Base-by-base conservation (phyloP, 2,797 vertebrate species). In the Mus minutoides region DNA sequence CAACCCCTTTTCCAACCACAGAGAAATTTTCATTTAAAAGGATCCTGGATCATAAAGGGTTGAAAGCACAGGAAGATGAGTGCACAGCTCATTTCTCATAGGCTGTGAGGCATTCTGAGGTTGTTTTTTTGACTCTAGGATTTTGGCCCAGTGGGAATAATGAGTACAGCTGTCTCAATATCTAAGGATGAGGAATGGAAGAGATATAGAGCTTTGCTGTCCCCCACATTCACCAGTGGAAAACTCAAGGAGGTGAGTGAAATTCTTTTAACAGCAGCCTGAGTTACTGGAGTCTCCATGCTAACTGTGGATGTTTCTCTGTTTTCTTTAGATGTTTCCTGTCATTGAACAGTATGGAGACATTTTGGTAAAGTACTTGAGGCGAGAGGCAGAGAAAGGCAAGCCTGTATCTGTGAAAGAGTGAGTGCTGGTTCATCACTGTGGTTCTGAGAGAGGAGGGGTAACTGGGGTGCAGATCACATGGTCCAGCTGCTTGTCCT, bases 271-370 rank as follows among this genome's bases (percentile, higher is more conserved):
- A 4, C 2, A 49, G 31, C 7, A 83, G 17, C 6, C 5, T 37
- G 12, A 56, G 46, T 10, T 7, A 56, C 76, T 71, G n/a, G 40
- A 84, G 37, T 75, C 40, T 34, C 22, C 54, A n/a, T 2, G 22
- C 11, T 83, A 60, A 49, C 67, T 34, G 16, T 3, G 17, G 43
- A 14, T 67, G 3, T 2, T 11, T 26, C 24, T 73, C 2, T 60
- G 13, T 58, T 91, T 58, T 82, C 3, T 94, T n/a, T 64, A 97
- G 96, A 97, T 97, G 95, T 91, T 97, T 24, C 90, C 87, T 37
- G 97, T 99, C 78, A 96, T 99, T 0, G 97, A 96, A 77, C 97
- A 98, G 46, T 99, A 99, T 26, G 99, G 98, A 88, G 98, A 99
- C 34, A 19, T 90, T 92, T 97, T 99, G 84, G 78, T 99, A 69